A percentile compares a stretch with the other conserved stretches of the same genome.
Evolutionary conservation across 2,888 invertebrate genomes (phyloP).

Genomic region (Tetragonula carbonaria): DNA sequence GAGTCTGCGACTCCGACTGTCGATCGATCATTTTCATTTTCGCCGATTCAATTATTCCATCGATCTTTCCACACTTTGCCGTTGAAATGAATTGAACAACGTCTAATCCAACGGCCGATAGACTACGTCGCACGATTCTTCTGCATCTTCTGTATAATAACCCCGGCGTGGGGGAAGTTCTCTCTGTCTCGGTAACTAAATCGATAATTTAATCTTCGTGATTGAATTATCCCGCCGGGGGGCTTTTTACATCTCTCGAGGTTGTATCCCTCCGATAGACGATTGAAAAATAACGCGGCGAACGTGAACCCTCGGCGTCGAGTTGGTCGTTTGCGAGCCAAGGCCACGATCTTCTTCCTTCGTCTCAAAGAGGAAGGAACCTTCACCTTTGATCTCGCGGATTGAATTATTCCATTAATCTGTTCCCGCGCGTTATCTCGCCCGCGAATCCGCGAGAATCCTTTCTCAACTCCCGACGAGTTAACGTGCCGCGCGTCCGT

Average conservation of each 20-base stretch:
- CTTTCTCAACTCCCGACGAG: no score
- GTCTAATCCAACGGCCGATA: not conserved
- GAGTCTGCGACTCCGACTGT: not conserved
- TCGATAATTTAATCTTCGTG: constrained; percentile 8
- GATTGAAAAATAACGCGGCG: not conserved
- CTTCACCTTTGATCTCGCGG: not conserved
- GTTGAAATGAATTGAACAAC: not conserved
- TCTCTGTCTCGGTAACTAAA: not conserved
- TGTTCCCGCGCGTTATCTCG: not conserved
- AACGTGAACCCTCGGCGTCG: no score
- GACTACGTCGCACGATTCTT: not conserved
- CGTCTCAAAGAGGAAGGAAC: no score
- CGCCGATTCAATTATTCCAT: constrained; percentile 1
- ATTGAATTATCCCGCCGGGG: not conserved
- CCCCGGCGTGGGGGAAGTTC: not conserved
- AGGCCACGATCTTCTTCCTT: not conserved
- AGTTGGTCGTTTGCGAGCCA: no score
- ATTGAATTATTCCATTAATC: not conserved
- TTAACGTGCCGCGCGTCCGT: no score
- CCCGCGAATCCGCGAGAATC: not conserved
- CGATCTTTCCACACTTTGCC: not conserved
- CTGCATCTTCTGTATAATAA: not conserved
- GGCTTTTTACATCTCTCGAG: not conserved
- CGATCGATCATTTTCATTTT: not conserved
- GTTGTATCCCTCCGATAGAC: not conserved